Percentiles rank a stretch among this genome's conserved stretches.
Evolutionary conservation across 1,140 invertebrate species (phyloP).

Genomic region (Charaxes varanes): DNA sequence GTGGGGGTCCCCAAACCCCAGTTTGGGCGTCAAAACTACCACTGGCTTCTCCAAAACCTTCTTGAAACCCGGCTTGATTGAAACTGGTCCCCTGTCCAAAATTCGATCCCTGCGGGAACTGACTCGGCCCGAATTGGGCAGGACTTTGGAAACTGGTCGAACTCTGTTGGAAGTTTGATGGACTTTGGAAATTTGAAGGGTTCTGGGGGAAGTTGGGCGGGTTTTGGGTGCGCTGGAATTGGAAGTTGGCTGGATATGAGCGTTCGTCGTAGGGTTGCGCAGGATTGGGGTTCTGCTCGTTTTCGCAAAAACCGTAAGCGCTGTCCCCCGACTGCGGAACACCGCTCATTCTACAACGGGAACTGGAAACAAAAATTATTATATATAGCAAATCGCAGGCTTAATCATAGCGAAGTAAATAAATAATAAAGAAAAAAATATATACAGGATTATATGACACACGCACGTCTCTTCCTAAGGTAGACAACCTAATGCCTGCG

Average conservation of each 20-base stretch:
- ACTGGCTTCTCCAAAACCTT: slow-evolving; percentile 45
- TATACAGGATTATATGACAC: no score
- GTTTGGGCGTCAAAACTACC: slow-evolving; percentile 55
- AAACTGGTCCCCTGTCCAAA: slow-evolving; percentile 26
- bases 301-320: slow-evolving; percentile 68
- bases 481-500: no score
- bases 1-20: slow-evolving; percentile 64
- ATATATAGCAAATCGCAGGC: no score
- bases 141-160: slow-evolving; percentile 27
- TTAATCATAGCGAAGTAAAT: no score
- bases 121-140: slow-evolving; percentile 29
- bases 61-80: slow-evolving; percentile 25
- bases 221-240: slow-evolving; percentile 33
- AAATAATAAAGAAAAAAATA: no score
- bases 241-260: slow-evolving; percentile 32
- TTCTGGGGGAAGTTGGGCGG: slow-evolving; percentile 26
- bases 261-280: slow-evolving; percentile 38
- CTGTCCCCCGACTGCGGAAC: slow-evolving; percentile 67
- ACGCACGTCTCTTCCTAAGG: no score
- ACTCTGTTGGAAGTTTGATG: slow-evolving; percentile 19
- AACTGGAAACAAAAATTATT: slow-evolving; percentile 37
- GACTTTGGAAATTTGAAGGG: slow-evolving; percentile 20
- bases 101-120: slow-evolving; percentile 16
- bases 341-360: slow-evolving; percentile 54
- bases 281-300: slow-evolving; percentile 30